These are phyloP conservation scores for Sapayoa aenigma DNA, from an alignment of 2,113 vertebrate genomes.

Conservation along the genomic window DNA sequence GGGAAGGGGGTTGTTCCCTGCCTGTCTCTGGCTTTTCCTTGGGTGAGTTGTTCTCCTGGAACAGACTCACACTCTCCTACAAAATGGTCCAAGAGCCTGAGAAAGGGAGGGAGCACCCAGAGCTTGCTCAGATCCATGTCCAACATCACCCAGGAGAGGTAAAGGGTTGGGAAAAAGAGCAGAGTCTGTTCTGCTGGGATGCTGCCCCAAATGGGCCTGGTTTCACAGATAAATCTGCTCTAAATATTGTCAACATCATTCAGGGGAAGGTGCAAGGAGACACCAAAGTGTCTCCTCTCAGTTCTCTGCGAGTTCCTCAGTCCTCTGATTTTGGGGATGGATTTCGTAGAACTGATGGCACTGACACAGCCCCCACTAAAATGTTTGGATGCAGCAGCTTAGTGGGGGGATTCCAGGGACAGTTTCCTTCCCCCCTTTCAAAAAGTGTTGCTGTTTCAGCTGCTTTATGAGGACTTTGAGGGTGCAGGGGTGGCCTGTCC, in stretches of 20 bases:
- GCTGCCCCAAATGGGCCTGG: neutral
- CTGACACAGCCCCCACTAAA: neutral
- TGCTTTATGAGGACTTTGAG: neutral
- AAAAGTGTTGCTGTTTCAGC: neutral
- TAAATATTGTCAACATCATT: neutral
- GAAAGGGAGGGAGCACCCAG: neutral
- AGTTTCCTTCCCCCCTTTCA: neutral
- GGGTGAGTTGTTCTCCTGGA: neutral
- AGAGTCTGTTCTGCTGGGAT: neutral
- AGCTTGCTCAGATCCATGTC: neutral
- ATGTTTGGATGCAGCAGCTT: neutral
- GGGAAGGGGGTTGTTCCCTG: fast-evolving
- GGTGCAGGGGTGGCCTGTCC: neutral
- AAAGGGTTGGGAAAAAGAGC: neutral
- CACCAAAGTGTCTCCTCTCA: neutral
- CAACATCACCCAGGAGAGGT: neutral
- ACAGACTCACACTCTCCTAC: neutral
- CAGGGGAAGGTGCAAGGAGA: neutral
- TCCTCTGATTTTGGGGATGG: too few relatives aligned
- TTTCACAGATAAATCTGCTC: neutral
- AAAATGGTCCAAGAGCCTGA: neutral
- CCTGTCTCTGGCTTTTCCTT: neutral
- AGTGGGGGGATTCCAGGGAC: neutral
- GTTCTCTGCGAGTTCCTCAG: neutral
- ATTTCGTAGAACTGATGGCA: too few relatives aligned